Evolutionary conservation across 2,797 vertebrate genomes (phyloP).

Genomic region (Aulostomus chinensis): DNA sequence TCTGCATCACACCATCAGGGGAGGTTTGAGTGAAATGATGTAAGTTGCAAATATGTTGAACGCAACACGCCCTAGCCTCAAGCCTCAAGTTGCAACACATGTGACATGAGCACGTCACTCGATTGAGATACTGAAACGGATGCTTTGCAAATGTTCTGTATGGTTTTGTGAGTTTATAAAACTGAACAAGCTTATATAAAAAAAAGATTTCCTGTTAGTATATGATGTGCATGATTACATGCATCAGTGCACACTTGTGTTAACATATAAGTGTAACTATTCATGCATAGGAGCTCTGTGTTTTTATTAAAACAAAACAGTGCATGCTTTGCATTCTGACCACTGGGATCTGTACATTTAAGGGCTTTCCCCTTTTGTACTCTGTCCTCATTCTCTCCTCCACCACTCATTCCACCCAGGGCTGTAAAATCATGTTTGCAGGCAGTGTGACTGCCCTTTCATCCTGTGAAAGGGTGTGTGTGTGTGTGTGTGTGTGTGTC

Average conservation of each 20-base stretch:
- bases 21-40: not conserved
- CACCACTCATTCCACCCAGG: conserved; percentile 78
- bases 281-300: not conserved
- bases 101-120: too few relatives aligned
- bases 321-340: conserved; percentile 60
- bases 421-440: conserved; percentile 82
- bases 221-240: conserved; percentile 21
- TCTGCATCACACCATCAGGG: too few relatives aligned
- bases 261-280: not conserved
- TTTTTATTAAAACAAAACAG: conserved; percentile 13
- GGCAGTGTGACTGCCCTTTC: conserved; percentile 80
- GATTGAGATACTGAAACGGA: conserved; percentile 65
- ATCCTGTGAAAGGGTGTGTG: conserved; percentile 74
- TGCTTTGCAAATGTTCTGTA: too few relatives aligned
- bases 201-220: conserved; percentile 46
- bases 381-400: conserved; percentile 74
- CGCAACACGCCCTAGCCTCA: not conserved
- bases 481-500: conserved; percentile 52
- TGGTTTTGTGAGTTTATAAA: too few relatives aligned
- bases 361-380: conserved; percentile 74
- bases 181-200: too few relatives aligned
- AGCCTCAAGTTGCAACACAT: too few relatives aligned
- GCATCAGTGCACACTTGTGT: conserved; percentile 1
- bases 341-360: conserved; percentile 68
- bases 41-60: conserved; percentile 6